These are phyloP conservation scores for Stegostoma tigrinum DNA, from an alignment of 2,113 vertebrate genomes.

Conservation along the genomic window DNA sequence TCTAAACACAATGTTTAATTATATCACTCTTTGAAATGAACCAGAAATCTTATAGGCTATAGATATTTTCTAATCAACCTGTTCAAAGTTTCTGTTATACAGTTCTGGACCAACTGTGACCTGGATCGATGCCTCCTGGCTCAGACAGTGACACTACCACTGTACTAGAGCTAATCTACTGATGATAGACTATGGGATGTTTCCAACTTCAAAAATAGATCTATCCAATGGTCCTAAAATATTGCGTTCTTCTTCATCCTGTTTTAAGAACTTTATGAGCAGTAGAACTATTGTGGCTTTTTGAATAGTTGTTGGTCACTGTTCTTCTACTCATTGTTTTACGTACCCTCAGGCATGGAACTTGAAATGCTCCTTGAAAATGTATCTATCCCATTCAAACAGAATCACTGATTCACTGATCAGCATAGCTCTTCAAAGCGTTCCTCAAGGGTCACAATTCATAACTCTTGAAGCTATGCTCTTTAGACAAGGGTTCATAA, in stretches of 20 bases:
- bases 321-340: neutral
- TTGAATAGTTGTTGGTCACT: neutral
- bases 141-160: no score
- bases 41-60: no score
- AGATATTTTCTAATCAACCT: no score
- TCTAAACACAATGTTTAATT: neutral
- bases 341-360: constrained; percentile 4
- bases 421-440: neutral
- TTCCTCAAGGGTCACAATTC: neutral
- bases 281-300: neutral
- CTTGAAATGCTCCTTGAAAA: constrained; percentile 22
- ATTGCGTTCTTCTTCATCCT: neutral
- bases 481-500: neutral
- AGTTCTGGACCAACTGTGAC: no score
- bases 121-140: no score
- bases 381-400: no score
- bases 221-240: neutral
- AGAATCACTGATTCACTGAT: neutral
- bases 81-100: no score
- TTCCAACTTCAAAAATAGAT: neutral
- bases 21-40: neutral
- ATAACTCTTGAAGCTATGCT: neutral
- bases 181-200: no score
- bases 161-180: no score
- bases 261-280: neutral